These are phyloP conservation scores for Myanophis thanlyinensis DNA, from an alignment of 2,113 vertebrate genomes.

Conservation along the genomic window DNA sequence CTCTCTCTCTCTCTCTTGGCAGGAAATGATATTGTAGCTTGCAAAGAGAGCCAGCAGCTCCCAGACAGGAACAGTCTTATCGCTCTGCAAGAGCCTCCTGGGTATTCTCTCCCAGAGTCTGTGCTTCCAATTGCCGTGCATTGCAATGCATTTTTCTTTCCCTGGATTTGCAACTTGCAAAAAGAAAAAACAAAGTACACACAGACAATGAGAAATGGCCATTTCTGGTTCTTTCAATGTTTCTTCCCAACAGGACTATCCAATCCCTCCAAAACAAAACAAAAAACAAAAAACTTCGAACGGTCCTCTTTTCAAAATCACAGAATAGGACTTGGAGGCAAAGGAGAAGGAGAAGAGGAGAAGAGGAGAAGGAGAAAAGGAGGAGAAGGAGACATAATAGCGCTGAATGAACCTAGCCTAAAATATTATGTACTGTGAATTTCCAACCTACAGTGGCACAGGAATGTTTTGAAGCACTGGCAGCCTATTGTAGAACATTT, in stretches of 20 bases:
- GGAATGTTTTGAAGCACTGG: not conserved
- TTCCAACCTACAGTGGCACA: not conserved
- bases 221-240: not conserved
- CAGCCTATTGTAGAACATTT: not conserved
- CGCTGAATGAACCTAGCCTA: not conserved
- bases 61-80: slow-evolving; percentile 24
- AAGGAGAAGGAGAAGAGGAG: too few relatives aligned
- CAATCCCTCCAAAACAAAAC: not conserved
- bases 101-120: not conserved
- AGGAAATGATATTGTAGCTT: slow-evolving; percentile 6
- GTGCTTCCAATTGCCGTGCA: not conserved
- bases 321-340: not conserved
- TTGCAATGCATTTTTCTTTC: not conserved
- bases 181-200: not conserved
- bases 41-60: not conserved
- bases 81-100: not conserved
- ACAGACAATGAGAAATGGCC: not conserved
- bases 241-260: not conserved
- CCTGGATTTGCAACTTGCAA: not conserved
- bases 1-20: not conserved
- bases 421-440: not conserved
- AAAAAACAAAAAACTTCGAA: not conserved
- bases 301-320: not conserved
- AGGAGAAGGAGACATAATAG: not conserved
- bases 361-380: too few relatives aligned